Evolutionary conservation across 2,113 vertebrate species (phyloP).

Genomic region (Etheostoma spectabile): DNA sequence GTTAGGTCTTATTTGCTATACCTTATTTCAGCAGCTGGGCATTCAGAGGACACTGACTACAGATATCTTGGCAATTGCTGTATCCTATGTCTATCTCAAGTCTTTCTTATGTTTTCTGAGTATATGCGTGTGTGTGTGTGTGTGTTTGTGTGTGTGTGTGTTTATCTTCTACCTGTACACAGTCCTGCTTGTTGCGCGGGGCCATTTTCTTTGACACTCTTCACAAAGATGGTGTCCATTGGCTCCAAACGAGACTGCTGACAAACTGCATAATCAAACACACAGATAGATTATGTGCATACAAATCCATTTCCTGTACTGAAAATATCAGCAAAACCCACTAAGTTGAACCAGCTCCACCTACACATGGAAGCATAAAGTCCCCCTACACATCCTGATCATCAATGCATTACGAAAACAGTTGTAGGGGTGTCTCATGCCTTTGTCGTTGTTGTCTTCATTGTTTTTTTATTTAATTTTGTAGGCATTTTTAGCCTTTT

Average conservation of each 20-base stretch:
- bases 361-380: neutral
- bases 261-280: constrained; percentile 68
- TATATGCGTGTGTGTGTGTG: neutral
- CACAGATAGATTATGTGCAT: neutral
- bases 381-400: neutral
- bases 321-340: constrained; percentile 12
- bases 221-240: constrained; percentile 99
- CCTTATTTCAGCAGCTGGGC: too few species aligned
- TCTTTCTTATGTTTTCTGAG: neutral
- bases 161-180: constrained; percentile 86
- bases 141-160: constrained; percentile 1
- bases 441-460: too few species aligned
- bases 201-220: constrained; percentile 92
- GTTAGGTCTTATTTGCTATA: too few species aligned
- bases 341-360: constrained; percentile 5
- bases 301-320: neutral
- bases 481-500: too few species aligned
- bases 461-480: too few species aligned
- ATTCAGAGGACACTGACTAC: too few species aligned
- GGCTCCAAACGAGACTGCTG: constrained; percentile 87
- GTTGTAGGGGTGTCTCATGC: too few species aligned
- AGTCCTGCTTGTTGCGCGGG: constrained; percentile 93
- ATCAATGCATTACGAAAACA: neutral
- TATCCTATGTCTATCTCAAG: too few species aligned
- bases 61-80: too few species aligned